Conservation (phyloP, 2,888 invertebrate genomes). For the Leptogaster cylindrica region DNA sequence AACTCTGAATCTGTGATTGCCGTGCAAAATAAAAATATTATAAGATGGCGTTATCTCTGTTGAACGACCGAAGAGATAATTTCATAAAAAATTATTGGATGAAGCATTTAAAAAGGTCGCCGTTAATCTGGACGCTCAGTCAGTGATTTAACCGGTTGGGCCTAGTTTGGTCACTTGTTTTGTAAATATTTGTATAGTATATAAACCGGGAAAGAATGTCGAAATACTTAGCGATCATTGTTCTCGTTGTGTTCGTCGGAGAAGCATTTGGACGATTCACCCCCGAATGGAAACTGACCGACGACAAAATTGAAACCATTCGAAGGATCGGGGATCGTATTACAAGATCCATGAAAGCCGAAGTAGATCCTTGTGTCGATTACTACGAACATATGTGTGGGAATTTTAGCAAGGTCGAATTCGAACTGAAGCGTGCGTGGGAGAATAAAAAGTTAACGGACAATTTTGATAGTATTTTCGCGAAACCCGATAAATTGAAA, state of each 20-base stretch:
- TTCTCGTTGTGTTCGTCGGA: background rate
- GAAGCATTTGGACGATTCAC: background rate
- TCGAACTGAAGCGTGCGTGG: slow-evolving; percentile 1
- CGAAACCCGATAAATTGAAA: slow-evolving; percentile 4
- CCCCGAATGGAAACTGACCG: background rate
- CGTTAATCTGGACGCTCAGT: background rate
- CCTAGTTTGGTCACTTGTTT: slow-evolving; percentile 5
- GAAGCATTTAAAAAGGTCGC: slow-evolving; percentile 14
- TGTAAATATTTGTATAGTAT: background rate
- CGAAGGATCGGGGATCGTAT: slow-evolving; percentile 15
- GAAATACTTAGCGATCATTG: background rate
- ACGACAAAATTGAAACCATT: slow-evolving; percentile 1
- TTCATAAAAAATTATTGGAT: background rate
- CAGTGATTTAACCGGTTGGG: slow-evolving; percentile 19
- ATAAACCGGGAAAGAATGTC: background rate
- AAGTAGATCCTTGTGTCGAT: slow-evolving; percentile 7
- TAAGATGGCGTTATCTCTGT: background rate
- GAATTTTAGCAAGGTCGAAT: slow-evolving; percentile 3
- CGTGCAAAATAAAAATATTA: background rate
- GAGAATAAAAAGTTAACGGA: background rate
- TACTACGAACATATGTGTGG: slow-evolving; percentile 17
- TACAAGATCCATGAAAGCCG: slow-evolving; percentile 12
- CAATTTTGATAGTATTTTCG: slow-evolving; percentile 16
- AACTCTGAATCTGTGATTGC: background rate
- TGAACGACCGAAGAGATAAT: background rate